Evolutionary conservation across 2,888 invertebrate genomes (phyloP), one percentile per base, ranked within the genome.

Genomic region (Mycalesis mineus): DNA sequence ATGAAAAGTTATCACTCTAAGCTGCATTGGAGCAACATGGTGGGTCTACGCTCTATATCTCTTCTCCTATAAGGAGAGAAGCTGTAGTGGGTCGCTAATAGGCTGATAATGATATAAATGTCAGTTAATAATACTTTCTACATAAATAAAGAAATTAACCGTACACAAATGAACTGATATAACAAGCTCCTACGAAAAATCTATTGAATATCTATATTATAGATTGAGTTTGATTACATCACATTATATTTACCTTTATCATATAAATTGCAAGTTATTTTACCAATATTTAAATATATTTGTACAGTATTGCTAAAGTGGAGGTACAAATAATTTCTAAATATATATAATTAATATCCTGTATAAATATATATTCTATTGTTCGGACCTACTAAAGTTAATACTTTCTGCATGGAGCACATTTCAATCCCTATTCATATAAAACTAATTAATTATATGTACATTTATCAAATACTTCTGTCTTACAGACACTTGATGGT

Each of bases 311-410:
- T 65, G 66, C 63, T 66, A 64, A 51, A 56, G 17, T 58, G 55
- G 60, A 65, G 64, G 64, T 68, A 69, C 61, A 63, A 61, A 54
- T 65, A 58, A 59, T 55, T 62, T 54, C 58, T 67, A 62, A 64
- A 55, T 62, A 62, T 65, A 66, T 61, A 61, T 22, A 22, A 55
- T 52, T 40, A 62, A 62, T 66, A 64, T 66, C 64, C 62, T 69
- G 67, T 70, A 67, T 70, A 70, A 68, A 71, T 68, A 69, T 68
- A 67, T 59, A 60, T 64, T 65, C 62, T 66, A 67, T 69, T 54
- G 63, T 63, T 64, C 65, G 63, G 14, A 68, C 62, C 61, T 70
- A 65, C 41, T 29, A 57, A 55, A 61, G 60, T 61, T 57, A 59
- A 67, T 63, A 66, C 57, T 62, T 61, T 59, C 58, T 42, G 45